Conservation (phyloP, 2,113 vertebrate species). For the Isichthys henryi region DNA sequence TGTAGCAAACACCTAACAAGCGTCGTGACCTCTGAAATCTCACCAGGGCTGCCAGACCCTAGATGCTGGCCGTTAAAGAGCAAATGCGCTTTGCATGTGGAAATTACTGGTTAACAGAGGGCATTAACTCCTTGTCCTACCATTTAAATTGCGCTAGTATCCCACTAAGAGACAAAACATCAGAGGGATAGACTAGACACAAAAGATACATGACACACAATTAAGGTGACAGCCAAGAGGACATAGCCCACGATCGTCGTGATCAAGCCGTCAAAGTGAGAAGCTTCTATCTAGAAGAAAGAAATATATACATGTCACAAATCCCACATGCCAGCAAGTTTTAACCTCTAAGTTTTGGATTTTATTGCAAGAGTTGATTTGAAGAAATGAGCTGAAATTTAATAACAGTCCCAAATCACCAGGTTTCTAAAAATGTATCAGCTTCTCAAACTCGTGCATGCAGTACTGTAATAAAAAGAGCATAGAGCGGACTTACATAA, state of each 20-base stretch:
- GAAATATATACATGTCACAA: not conserved
- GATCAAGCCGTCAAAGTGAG: constrained; percentile 91
- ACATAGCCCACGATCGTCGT: constrained; percentile 93
- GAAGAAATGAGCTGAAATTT: not conserved
- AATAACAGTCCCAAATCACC: not conserved
- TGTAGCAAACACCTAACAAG: constrained; percentile 92
- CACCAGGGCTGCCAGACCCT: constrained; percentile 86
- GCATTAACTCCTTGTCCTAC: not conserved
- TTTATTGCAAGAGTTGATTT: not conserved
- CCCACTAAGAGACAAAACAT: not conserved
- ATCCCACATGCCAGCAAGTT: not conserved
- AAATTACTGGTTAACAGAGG: not conserved
- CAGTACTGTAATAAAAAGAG: not conserved
- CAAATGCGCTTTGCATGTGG: not conserved
- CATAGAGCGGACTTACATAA: constrained; percentile 70
- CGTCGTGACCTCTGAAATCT: constrained; percentile 85
- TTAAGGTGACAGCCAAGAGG: constrained; percentile 81
- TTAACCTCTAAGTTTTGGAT: not conserved
- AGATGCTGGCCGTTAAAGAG: constrained; percentile 56
- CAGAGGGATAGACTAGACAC: not conserved
- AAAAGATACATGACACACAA: constrained; percentile 91
- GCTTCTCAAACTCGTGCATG: not conserved
- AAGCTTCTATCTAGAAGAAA: constrained; percentile 76
- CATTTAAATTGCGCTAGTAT: not conserved
- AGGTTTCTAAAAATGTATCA: not conserved